phyloP scores from a whole-genome alignment of 2,888 invertebrate genomes.

The Eristalinus sepulchralis region DNA sequence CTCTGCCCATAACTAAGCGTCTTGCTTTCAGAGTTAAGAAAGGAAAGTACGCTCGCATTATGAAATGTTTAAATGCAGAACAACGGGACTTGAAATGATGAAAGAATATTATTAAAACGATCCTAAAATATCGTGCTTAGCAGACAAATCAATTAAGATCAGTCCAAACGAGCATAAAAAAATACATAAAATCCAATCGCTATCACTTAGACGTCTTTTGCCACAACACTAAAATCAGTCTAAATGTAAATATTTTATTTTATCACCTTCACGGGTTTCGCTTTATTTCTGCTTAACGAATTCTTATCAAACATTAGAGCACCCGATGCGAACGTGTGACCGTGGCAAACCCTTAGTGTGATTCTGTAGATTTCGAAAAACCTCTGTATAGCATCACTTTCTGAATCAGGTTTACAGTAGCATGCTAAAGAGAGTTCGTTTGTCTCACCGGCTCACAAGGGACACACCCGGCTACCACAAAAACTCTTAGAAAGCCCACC shows the following conservation, averaged over 20 bases:
- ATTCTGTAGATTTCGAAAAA: too few species aligned
- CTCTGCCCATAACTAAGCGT: too few species aligned
- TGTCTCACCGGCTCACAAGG: too few species aligned
- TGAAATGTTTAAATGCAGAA: background rate
- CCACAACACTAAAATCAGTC: background rate
- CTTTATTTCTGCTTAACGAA: background rate
- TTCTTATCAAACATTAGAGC: background rate
- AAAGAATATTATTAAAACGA: background rate
- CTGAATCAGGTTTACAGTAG: too few species aligned
- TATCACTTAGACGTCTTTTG: background rate
- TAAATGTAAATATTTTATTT: background rate
- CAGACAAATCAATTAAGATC: background rate
- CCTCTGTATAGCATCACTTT: too few species aligned
- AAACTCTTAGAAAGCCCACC: too few species aligned
- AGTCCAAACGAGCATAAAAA: background rate
- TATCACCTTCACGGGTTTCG: background rate
- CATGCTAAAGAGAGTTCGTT: too few species aligned
- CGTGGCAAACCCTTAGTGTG: too few species aligned
- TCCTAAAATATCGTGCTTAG: background rate
- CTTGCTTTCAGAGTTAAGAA: too few species aligned
- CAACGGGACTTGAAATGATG: background rate
- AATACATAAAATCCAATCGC: background rate
- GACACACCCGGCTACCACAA: too few species aligned
- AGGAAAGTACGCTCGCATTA: too few species aligned
- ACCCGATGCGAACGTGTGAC: background rate